Conservation (phyloP, 2,113 vertebrate species). For the Ornithorhynchus anatinus region DNA sequence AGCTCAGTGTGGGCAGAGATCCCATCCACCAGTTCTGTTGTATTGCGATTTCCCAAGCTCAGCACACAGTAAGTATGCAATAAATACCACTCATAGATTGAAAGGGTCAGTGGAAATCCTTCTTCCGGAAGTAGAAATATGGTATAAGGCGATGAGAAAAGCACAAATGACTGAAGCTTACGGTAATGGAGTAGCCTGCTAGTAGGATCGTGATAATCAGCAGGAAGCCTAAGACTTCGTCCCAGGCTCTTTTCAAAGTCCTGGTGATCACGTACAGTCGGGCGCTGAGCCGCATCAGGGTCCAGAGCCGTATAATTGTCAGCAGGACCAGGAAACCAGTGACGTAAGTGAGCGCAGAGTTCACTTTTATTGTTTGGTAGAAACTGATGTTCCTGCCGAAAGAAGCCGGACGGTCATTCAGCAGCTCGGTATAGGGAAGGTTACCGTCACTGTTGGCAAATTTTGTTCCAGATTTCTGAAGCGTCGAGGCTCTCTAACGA, state of each 20-base stretch:
- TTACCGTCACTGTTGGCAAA: too few species aligned
- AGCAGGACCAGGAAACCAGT: constrained; percentile 48
- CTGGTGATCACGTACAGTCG: constrained; percentile 31
- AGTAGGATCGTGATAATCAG: constrained; percentile 46
- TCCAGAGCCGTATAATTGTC: constrained; percentile 47
- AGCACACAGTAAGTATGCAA: too few species aligned
- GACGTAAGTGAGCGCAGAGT: constrained; percentile 16
- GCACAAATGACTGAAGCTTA: not conserved
- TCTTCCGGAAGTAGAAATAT: too few species aligned
- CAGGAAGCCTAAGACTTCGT: constrained; percentile 43
- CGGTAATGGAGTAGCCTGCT: constrained; percentile 35
- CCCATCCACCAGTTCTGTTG: too few species aligned
- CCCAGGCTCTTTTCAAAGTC: constrained; percentile 51
- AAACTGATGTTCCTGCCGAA: constrained; percentile 53
- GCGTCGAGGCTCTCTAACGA: not conserved
- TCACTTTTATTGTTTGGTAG: constrained; percentile 6
- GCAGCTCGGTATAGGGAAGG: too few species aligned
- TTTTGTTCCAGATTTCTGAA: too few species aligned
- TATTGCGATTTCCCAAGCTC: too few species aligned
- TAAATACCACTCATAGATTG: too few species aligned
- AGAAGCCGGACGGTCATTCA: not conserved
- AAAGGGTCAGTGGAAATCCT: too few species aligned
- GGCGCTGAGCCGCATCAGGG: constrained; percentile 27
- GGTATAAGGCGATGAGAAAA: not conserved
- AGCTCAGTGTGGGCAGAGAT: too few species aligned